These are phyloP conservation scores for Zaprionus nigranus DNA, from an alignment of 1,140 invertebrate species.

Conservation along the genomic window DNA sequence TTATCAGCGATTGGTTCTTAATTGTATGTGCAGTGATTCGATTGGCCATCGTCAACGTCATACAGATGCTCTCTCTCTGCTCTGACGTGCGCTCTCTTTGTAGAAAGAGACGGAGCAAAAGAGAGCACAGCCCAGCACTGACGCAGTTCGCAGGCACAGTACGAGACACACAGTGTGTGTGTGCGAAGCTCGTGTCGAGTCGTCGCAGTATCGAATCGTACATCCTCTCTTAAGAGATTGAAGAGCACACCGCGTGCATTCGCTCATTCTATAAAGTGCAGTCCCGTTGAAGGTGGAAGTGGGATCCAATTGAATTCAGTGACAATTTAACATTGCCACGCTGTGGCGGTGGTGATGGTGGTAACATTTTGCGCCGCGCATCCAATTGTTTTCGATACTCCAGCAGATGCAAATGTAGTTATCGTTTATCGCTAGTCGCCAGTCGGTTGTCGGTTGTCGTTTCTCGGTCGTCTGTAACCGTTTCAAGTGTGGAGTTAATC, in stretches of 20 bases:
- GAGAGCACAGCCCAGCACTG: constrained; percentile 5
- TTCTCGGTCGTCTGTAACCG: neutral
- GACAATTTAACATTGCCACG: constrained; percentile 66
- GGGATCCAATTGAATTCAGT: constrained; percentile 50
- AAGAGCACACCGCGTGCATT: constrained; percentile 33
- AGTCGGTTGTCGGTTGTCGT: neutral
- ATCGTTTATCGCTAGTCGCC: constrained; percentile 13
- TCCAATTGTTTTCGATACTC: constrained; percentile 20
- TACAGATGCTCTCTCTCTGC: neutral
- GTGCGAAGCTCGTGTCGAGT: neutral
- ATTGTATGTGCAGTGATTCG: neutral
- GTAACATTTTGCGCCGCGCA: constrained; percentile 23
- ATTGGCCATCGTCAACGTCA: constrained; percentile 16
- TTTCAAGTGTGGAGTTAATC: neutral
- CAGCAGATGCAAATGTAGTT: constrained; percentile 9
- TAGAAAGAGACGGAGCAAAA: constrained; percentile 11
- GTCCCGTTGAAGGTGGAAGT: constrained; percentile 34
- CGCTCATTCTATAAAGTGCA: constrained; percentile 8
- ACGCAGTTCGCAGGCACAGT: neutral
- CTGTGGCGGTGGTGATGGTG: constrained; percentile 52
- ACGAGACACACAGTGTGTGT: neutral
- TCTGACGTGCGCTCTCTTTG: constrained; percentile 17
- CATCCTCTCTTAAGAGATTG: constrained; percentile 27
- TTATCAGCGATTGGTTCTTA: constrained; percentile 28
- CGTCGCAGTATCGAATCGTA: neutral